Percentiles rank a stretch among this genome's conserved stretches.
phyloP scores from a whole-genome alignment of 2,797 vertebrate genomes.

The Agapornis canus region DNA sequence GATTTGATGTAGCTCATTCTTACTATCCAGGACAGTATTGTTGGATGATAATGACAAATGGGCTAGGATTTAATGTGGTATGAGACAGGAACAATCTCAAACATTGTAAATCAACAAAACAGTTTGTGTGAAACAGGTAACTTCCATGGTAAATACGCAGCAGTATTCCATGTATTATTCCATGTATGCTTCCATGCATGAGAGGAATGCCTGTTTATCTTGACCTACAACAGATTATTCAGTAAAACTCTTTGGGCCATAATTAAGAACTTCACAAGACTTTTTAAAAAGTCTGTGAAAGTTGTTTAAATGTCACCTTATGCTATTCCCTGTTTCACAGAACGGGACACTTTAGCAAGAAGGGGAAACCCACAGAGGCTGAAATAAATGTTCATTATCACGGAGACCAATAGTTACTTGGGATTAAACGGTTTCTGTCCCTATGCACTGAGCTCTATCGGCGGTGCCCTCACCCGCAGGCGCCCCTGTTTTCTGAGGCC shows the following conservation, averaged over 20 bases:
- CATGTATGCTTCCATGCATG: accelerated
- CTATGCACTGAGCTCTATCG: accelerated
- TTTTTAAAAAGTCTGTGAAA: not conserved
- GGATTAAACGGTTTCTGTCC: not conserved
- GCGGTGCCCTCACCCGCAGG: not conserved
- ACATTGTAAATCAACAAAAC: not conserved
- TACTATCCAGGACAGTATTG: not conserved
- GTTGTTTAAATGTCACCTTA: no score
- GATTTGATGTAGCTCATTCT: not conserved
- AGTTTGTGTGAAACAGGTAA: not conserved
- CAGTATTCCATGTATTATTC: no score
- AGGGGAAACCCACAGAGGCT: no score
- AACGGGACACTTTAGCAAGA: not conserved
- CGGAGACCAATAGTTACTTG: not conserved
- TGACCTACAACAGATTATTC: no score
- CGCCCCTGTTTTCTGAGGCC: not conserved
- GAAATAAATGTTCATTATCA: accelerated
- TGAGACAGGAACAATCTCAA: not conserved
- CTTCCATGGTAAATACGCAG: not conserved
- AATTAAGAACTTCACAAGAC: not conserved
- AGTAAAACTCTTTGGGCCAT: not conserved
- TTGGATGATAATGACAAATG: not conserved
- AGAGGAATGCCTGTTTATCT: not conserved
- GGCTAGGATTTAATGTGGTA: not conserved
- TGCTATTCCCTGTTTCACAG: not conserved